A percentile compares a stretch with the other conserved stretches of the same genome.
Conservation (phyloP, 1,140 invertebrate species). For the Phortica variegata region DNA sequence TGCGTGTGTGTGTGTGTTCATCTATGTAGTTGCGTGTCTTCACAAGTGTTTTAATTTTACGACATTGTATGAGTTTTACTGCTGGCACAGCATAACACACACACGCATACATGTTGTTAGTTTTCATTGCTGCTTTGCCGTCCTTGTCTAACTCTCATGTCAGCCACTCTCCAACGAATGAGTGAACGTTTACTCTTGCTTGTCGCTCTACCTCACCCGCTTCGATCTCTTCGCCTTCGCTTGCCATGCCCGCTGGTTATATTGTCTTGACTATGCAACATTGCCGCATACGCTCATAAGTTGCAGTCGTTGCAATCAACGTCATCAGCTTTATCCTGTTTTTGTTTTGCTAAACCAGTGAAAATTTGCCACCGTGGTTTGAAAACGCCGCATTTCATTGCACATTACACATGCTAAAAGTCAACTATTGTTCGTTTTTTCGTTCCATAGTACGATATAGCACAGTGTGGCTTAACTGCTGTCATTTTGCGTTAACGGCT, state of each 20-base stretch:
- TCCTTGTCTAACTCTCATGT: not conserved
- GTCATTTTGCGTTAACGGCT: constrained; percentile 54
- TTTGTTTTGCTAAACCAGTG: constrained; percentile 18
- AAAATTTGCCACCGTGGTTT: constrained; percentile 1
- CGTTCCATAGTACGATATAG: not conserved
- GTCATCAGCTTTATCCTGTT: constrained; percentile 52
- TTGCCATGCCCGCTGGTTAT: too few species aligned
- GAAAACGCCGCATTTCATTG: too few species aligned
- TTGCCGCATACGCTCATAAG: too few species aligned
- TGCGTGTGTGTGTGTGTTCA: constrained; percentile 11
- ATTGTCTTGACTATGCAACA: too few species aligned
- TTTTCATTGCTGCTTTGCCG: constrained; percentile 10
- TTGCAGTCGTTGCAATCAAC: constrained; percentile 53
- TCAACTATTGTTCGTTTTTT: too few species aligned
- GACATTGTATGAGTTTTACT: constrained; percentile 57
- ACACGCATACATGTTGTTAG: constrained; percentile 53
- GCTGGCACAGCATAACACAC: constrained; percentile 53
- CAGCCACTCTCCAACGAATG: not conserved
- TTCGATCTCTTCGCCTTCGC: too few species aligned
- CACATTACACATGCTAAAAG: too few species aligned
- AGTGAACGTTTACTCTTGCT: constrained; percentile 26
- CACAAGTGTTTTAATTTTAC: constrained; percentile 57
- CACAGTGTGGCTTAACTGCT: constrained; percentile 50
- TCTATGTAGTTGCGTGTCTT: constrained; percentile 26
- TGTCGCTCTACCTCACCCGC: too few species aligned